Base-by-base conservation (phyloP, 2,888 invertebrate genomes). In the Meandrusa payeni region DNA sequence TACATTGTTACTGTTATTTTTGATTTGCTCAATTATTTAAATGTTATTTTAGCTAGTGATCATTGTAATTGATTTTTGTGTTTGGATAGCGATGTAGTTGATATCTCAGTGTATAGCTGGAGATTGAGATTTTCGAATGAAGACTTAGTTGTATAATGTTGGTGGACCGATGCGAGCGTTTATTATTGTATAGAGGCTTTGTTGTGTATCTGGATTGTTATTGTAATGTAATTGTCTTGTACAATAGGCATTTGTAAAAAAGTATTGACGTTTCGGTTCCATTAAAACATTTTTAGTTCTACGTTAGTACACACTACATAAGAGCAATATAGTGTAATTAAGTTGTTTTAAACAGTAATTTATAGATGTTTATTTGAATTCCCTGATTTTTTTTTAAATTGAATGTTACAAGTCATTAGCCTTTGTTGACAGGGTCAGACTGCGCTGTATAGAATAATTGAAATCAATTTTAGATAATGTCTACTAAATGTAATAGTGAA, bases 21-120 rank as follows among this genome's bases (percentile, higher is more conserved):
- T 86, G 57, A 85, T 86, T 86, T 87, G 87, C 87, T 87, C 87
- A 86, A 86, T 83, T 79, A 74, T 78, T 70, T 79, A 70, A 77
- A 76, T 78, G 70, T 80, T 73, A 70, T 65, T 64, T 82, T 79
- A 80, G 79, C 64, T 79, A 83, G 72, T 72, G 65, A 72, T 75
- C 64, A 64, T 38, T 46, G 37, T 46, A 41, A 26, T 46, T 46
- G 33, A 24, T 10, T 36, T 37, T 34, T 39, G 37, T 33, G 42
- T 44, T 42, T 33, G 15, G 19, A 23, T 41, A 37, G 40, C 9
- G 33, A 9, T 13, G 10, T 39, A 39, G 42, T 47, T 47, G 42
- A 40, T 59, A 50, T 55, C 50, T 59, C 59, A 50, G 51, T 51
- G 49, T 44, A n/a, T n/a, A 54, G 47, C 41, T 51, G 47, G n/a